A percentile compares a stretch with the other conserved stretches of the same genome.
phyloP scores from a whole-genome alignment of 2,113 vertebrate genomes.

The Eolophus roseicapilla region DNA sequence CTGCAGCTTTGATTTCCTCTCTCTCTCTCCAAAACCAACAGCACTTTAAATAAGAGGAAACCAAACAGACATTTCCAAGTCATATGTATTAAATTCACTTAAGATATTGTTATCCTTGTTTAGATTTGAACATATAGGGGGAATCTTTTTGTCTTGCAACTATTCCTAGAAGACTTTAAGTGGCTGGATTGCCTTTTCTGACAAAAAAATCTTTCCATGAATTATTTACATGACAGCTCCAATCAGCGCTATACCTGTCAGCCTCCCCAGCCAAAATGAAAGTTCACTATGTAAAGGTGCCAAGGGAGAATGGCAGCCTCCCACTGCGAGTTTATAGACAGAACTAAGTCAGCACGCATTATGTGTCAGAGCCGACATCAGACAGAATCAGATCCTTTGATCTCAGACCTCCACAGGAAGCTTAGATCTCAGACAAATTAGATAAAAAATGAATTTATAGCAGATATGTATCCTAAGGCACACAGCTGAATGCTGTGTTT shows the following conservation, averaged over 20 bases:
- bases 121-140: constrained; percentile 51
- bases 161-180: constrained; percentile 72
- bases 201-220: constrained; percentile 63
- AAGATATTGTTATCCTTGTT: constrained; percentile 64
- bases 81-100: constrained; percentile 53
- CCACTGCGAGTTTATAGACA: constrained; percentile 87
- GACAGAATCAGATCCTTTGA: constrained; percentile 96
- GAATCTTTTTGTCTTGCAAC: constrained; percentile 50
- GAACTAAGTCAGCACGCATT: constrained; percentile 96
- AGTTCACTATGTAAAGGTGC: constrained; percentile 79
- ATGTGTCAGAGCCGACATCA: constrained; percentile 93
- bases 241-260: constrained; percentile 76
- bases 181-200: constrained; percentile 68
- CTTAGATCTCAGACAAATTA: constrained; percentile 97
- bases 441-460: constrained; percentile 99
- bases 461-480: constrained; percentile 85
- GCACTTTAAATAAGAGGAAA: constrained; percentile 31
- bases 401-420: constrained; percentile 94
- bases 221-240: constrained; percentile 79
- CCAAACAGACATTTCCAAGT: constrained; percentile 40
- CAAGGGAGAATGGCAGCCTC: constrained; percentile 76
- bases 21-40: constrained; percentile 69
- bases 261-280: constrained; percentile 78
- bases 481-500: constrained; percentile 75
- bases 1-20: constrained; percentile 47